These are phyloP conservation scores for Lottia scabra DNA, from an alignment of 2,888 invertebrate species.

Conservation along the genomic window DNA sequence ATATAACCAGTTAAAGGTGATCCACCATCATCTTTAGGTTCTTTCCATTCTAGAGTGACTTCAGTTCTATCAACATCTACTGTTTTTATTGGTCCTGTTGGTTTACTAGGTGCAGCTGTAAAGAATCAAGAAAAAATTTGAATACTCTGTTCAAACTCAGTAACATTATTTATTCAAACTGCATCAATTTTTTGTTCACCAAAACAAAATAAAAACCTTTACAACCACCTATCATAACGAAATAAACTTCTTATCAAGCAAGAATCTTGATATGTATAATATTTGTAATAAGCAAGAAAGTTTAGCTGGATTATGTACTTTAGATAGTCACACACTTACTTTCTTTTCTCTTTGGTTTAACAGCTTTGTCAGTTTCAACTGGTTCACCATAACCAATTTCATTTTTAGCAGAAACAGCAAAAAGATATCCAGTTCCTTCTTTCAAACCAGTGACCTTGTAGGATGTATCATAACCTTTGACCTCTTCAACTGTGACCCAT, in stretches of 20 bases:
- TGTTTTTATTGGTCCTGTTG: conserved; percentile 69
- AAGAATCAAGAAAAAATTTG: too few species aligned
- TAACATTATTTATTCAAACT: too few species aligned
- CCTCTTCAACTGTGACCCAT: conserved; percentile 26
- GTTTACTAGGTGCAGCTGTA: conserved; percentile 41
- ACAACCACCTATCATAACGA: too few species aligned
- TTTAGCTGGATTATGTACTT: too few species aligned
- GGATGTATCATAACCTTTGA: conserved; percentile 23
- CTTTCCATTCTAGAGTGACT: conserved; percentile 46
- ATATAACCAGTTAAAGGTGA: conserved; percentile 51
- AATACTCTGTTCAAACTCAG: too few species aligned
- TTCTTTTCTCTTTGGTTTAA: conserved; percentile 27
- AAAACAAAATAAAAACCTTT: too few species aligned
- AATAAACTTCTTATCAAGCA: too few species aligned
- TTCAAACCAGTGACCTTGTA: conserved; percentile 43
- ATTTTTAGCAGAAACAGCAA: conserved; percentile 86
- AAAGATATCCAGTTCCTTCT: conserved; percentile 77
- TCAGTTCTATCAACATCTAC: conserved; percentile 42
- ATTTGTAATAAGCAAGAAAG: too few species aligned
- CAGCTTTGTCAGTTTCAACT: conserved; percentile 19
- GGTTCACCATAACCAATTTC: conserved; percentile 82
- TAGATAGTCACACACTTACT: too few species aligned
- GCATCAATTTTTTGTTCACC: too few species aligned
- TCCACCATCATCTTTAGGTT: conserved; percentile 56
- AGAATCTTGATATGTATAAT: too few species aligned